Evolutionary conservation across 92 coral and sea anemone species (phyloP), one percentile per base, ranked within the genome.

Genomic region (Galaxea fascicularis): DNA sequence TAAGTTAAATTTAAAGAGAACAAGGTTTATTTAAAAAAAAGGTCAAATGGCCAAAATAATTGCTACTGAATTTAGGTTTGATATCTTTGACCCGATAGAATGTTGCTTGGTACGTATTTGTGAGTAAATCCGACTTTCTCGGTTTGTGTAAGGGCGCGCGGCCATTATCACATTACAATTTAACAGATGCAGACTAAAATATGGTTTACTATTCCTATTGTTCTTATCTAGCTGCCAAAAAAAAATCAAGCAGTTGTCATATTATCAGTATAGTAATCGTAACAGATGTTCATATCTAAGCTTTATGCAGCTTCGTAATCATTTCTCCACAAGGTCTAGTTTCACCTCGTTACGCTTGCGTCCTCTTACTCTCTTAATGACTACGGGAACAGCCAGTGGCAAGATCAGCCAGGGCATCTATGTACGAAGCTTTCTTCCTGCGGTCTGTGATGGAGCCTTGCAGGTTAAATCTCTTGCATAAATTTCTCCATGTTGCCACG

Each of bases 341-440:
- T 53, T 53, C 59, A 53, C 59, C 59, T 53, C 59, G 59, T 53
- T 53, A 53, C 16, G 59, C 59, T 53, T 53, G 13, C 18, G 13
- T 53, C 59, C 59, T 53, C 59, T 53, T 53, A 53, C 59, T 53
- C 13, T 53, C 59, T 53, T 53, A 12, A 53, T 53, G 59, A 53
- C 59, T 53, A 53, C 0, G 18, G 59, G 59, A 53, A 53, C 59
- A 53, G 59, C 59, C 59, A 53, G 1, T 53, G 0, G 18, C 59
- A 53, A 53, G 59, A 53, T 53, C 59, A 53, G 59, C 59, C 59
- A 53, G 59, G 59, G 20, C 59, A 53, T 53, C 59, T 53, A 53
- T 53, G 59, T 53, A 53, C 18, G 59, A 53, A n/a, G n/a, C n/a
- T n/a, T n/a, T n/a, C n/a, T n/a, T n/a, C n/a, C n/a, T n/a, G n/a